Evolutionary conservation across 2,888 invertebrate genomes (phyloP).

Genomic region (Bibio marci): DNA sequence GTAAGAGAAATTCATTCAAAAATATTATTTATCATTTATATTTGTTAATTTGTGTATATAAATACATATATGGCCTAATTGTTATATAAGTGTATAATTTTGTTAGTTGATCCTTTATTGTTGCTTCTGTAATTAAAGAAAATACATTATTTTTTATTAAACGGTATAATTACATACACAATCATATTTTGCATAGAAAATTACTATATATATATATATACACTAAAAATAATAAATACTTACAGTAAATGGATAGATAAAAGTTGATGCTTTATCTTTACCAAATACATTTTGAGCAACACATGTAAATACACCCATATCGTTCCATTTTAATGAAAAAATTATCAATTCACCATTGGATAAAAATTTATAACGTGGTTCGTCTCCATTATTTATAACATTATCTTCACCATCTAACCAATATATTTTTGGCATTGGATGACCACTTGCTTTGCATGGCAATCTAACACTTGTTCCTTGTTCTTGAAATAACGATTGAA

Average conservation of each 20-base stretch:
- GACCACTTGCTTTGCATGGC: constrained; percentile 51
- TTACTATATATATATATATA: too few species aligned
- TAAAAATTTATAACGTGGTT: constrained; percentile 36
- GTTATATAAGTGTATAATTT: too few species aligned
- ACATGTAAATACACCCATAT: constrained; percentile 73
- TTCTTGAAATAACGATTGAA: constrained; percentile 35
- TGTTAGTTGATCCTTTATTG: too few species aligned
- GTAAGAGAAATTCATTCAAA: too few species aligned
- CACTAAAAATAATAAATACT: constrained; percentile 11
- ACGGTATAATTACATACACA: too few species aligned
- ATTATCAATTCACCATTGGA: constrained; percentile 65
- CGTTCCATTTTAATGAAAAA: constrained; percentile 48
- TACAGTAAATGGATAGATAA: constrained; percentile 52
- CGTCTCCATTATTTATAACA: constrained; percentile 32
- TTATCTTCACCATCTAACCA: constrained; percentile 47
- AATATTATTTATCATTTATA: too few species aligned
- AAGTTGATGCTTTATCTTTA: constrained; percentile 43
- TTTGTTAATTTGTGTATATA: too few species aligned
- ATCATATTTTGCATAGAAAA: too few species aligned
- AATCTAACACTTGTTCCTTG: constrained; percentile 43
- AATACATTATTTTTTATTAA: too few species aligned
- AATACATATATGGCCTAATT: too few species aligned
- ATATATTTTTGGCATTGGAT: constrained; percentile 40
- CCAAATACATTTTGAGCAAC: constrained; percentile 48
- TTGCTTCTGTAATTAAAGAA: too few species aligned